These are phyloP conservation scores for Athetis lepigone DNA, from an alignment of 2,888 invertebrate species.

Conservation along the genomic window DNA sequence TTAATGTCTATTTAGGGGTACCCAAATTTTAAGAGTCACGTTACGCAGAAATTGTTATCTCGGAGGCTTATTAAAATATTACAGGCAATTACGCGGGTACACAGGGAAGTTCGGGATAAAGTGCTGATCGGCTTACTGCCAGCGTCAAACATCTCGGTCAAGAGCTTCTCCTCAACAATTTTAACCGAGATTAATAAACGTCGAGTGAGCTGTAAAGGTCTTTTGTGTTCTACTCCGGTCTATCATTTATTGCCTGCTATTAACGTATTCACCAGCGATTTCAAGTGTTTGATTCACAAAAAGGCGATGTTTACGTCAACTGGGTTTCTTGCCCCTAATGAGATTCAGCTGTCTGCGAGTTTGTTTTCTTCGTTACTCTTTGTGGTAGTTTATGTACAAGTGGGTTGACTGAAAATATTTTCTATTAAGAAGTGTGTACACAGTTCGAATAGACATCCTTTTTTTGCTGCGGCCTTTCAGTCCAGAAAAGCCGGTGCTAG, in stretches of 20 bases:
- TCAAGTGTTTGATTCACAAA: slow-evolving; percentile 43
- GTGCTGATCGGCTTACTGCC: slow-evolving; percentile 49
- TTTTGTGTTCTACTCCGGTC: slow-evolving; percentile 29
- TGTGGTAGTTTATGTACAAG: slow-evolving; percentile 40
- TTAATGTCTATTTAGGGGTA: slow-evolving; percentile 31
- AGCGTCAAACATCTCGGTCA: slow-evolving; percentile 53
- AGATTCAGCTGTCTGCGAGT: slow-evolving; percentile 48
- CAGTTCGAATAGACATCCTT: background rate
- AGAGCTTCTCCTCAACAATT: slow-evolving; percentile 46
- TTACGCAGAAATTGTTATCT: slow-evolving; percentile 50
- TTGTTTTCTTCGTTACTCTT: slow-evolving; percentile 41
- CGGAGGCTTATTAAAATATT: slow-evolving; percentile 57
- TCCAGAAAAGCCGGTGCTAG: background rate
- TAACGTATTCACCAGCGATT: slow-evolving; percentile 17
- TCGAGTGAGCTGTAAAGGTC: slow-evolving; percentile 38
- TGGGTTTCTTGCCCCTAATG: slow-evolving; percentile 40
- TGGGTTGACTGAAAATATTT: slow-evolving; percentile 30
- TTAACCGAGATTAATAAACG: slow-evolving; percentile 56
- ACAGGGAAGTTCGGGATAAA: slow-evolving; percentile 39
- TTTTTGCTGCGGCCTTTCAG: background rate
- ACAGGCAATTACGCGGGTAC: slow-evolving; percentile 50
- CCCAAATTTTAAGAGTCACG: slow-evolving; percentile 31
- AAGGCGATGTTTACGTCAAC: slow-evolving; percentile 40
- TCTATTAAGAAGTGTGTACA: slow-evolving; percentile 16
- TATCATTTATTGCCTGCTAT: slow-evolving; percentile 39